Percentiles rank a stretch among this genome's conserved stretches.
Evolutionary conservation across 2,797 vertebrate genomes (phyloP).

Genomic region (Lindbergichthys nudifrons): DNA sequence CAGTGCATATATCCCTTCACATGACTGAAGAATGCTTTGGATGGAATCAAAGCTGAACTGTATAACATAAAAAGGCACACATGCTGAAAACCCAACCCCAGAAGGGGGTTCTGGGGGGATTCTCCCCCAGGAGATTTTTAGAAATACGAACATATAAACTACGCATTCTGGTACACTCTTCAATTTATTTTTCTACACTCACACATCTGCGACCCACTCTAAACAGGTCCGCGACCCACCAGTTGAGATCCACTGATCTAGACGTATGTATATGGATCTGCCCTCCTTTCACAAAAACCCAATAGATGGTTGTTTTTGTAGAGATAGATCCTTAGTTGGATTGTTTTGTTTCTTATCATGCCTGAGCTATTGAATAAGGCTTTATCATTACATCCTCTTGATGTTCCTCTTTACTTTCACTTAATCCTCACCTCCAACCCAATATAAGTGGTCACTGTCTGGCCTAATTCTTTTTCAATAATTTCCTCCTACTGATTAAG

Average conservation of each 20-base stretch:
- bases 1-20: no score
- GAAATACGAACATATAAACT: no score
- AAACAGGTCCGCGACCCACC: no score
- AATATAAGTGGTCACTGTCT: constrained; percentile 68
- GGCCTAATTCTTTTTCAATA: constrained; percentile 71
- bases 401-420: constrained; percentile 7
- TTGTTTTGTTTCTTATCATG: constrained; percentile 15
- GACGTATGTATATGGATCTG: constrained; percentile 9
- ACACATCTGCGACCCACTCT: no score
- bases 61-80: no score
- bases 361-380: constrained; percentile 4
- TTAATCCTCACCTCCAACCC: constrained; percentile 26
- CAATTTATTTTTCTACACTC: no score
- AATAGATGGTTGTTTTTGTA: constrained; percentile 13
- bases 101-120: no score
- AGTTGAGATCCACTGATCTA: not conserved
- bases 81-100: no score
- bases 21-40: no score
- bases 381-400: constrained; percentile 2
- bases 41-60: no score
- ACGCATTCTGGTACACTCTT: no score
- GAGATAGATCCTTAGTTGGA: constrained; percentile 9
- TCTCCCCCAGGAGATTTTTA: no score
- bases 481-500: constrained; percentile 75
- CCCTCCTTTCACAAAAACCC: constrained; percentile 1